phyloP scores from a whole-genome alignment of 2,113 vertebrate species.

The Embiotoca jacksoni region DNA sequence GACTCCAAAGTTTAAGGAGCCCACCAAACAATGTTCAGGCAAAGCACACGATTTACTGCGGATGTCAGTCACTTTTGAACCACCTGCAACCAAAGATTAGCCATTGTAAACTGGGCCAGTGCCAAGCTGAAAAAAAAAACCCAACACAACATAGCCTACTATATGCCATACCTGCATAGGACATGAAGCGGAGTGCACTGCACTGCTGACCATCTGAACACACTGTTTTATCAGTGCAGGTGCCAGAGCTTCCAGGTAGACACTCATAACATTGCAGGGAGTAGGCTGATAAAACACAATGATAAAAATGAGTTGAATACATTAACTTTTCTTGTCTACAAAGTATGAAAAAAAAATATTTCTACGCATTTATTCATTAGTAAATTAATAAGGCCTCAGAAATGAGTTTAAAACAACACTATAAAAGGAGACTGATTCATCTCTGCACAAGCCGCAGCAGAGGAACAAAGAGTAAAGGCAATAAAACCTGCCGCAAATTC shows the following conservation, averaged over 20 bases:
- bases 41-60: background rate
- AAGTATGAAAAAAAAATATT: background rate
- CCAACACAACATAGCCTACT: background rate
- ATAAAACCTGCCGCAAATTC: no score
- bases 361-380: background rate
- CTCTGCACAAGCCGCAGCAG: background rate
- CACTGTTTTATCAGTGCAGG: background rate
- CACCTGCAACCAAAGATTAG: conserved; percentile 34
- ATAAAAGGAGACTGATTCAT: background rate
- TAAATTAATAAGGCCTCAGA: background rate
- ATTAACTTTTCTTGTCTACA: background rate
- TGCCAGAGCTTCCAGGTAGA: rapidly evolving
- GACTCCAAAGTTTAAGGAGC: conserved; percentile 37
- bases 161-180: conserved; percentile 20
- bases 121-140: background rate
- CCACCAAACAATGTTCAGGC: conserved; percentile 16
- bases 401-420: background rate
- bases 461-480: background rate
- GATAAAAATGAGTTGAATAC: background rate
- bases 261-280: conserved; percentile 50
- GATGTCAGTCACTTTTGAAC: rapidly evolving
- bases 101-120: background rate
- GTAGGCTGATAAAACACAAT: conserved; percentile 28
- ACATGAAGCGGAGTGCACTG: rapidly evolving
- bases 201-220: conserved; percentile 32